Evolutionary conservation across 37 sponge, comb jelly and placozoan species (phyloP).

Genomic region (Oscarella lobularis): DNA sequence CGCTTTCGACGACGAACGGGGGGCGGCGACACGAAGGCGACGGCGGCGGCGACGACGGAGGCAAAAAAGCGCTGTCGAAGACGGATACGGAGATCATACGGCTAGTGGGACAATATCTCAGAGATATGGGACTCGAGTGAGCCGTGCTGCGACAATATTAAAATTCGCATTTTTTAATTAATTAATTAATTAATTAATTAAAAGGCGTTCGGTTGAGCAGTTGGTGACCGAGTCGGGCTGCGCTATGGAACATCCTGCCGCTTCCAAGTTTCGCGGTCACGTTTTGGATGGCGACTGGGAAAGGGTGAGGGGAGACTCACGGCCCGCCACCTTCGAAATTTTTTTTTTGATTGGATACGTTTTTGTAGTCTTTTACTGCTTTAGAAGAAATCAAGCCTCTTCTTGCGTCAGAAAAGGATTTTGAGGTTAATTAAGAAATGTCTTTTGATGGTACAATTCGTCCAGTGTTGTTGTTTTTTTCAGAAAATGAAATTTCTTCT

Average conservation of each 20-base stretch:
- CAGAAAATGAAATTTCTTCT: constrained; percentile 75
- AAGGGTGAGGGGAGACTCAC: constrained; percentile 30
- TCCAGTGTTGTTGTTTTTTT: not conserved
- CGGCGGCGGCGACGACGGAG: not conserved
- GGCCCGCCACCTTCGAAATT: not conserved
- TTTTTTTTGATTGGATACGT: not conserved
- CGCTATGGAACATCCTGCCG: constrained; percentile 75
- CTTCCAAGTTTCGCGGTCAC: constrained; percentile 59
- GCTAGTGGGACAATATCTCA: constrained; percentile 90
- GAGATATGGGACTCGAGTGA: constrained; percentile 77
- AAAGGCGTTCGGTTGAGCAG: constrained; percentile 51
- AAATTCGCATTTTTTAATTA: no score
- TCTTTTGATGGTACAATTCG: not conserved
- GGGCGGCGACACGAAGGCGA: not conserved
- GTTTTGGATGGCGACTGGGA: constrained; percentile 82
- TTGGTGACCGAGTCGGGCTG: constrained; percentile 82
- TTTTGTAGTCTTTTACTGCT: constrained; percentile 35
- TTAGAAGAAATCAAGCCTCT: constrained; percentile 47
- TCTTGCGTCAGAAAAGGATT: not conserved
- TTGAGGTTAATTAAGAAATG: not conserved
- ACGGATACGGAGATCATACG: constrained; percentile 56
- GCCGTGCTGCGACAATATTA: no score
- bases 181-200: no score
- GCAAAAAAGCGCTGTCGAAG: constrained; percentile 2
- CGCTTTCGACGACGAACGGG: constrained; percentile 4